phyloP scores from a whole-genome alignment of 2,797 vertebrate genomes.

The Furcifer pardalis region DNA sequence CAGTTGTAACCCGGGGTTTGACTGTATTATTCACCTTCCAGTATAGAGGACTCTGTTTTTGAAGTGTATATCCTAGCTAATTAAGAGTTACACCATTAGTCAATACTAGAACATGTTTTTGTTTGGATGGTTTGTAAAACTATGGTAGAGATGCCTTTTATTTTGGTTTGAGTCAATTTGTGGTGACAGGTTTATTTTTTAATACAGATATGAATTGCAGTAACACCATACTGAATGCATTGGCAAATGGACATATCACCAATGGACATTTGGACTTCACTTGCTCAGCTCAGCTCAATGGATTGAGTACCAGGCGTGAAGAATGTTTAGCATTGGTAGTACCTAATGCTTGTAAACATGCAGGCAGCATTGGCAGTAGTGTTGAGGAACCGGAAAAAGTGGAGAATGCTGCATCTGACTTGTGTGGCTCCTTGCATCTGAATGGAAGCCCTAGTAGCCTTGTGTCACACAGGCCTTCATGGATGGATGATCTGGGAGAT shows the following conservation, averaged over 20 bases:
- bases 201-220: conserved; percentile 81
- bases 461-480: conserved; percentile 78
- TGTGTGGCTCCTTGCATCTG: conserved; percentile 91
- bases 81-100: background rate
- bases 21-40: no score
- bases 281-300: conserved; percentile 65
- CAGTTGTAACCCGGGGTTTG: no score
- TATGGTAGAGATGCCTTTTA: conserved; percentile 53
- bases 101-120: conserved; percentile 30
- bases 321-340: conserved; percentile 52
- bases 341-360: conserved; percentile 58
- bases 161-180: conserved; percentile 71
- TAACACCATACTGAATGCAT: conserved; percentile 78
- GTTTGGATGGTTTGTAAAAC: conserved; percentile 23
- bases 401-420: conserved; percentile 66
- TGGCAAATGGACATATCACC: conserved; percentile 82
- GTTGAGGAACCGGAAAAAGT: conserved; percentile 61
- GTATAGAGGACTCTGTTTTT: background rate
- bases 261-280: conserved; percentile 77
- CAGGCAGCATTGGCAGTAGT: conserved; percentile 39
- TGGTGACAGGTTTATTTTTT: conserved; percentile 86
- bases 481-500: conserved; percentile 79
- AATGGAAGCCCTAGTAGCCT: conserved; percentile 85
- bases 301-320: conserved; percentile 73
- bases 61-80: background rate